Evolutionary conservation across 1,140 invertebrate genomes (phyloP), one percentile per base, ranked within the genome.

Genomic region (Daktulosphaira vitifoliae): DNA sequence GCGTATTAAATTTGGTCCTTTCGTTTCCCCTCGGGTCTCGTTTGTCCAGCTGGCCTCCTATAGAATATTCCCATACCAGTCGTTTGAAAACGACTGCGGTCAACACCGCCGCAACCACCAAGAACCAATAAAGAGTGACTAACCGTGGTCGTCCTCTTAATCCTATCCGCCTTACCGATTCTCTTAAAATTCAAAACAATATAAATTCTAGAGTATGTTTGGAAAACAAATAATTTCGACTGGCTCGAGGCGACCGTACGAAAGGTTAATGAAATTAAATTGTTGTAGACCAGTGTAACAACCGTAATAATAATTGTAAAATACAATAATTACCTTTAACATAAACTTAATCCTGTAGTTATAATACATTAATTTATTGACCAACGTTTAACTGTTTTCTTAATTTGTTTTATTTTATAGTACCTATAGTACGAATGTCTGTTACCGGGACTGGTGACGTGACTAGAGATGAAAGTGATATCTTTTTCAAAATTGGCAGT

Each of bases 401-500:
- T n/a, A 8, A 37, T 8, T 15, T 42, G 13, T 33, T 20, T 46
- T 1, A 42, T 5, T 62, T 2, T 22, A n/a, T 25, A 62, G 56
- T 62, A 13, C 56, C 56, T 0, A 62, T 25, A 16, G 42, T 62
- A 5, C 56, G 56, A 11, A 62, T 62, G 56, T 62, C 56, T 0
- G 56, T 62, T 2, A 62, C 56, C 16, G 56, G 56, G 26, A 62
- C 56, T 11, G 56, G 56, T 22, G 56, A 62, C 18, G 56, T 62
- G 5, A 62, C 56, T 25, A 22, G 42, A 62, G 56, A 39, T 3
- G 42, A 39, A 15, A 48, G 18, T 8, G 56, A 62, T 11, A 39
- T 62, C 8, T 62, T 62, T 16, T 62, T 20, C 25, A 62, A 62
- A 13, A 62, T 25, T 13, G 56, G 56, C 2, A 62, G 56, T 16